Conservation (phyloP, 1,140 invertebrate species). For the Musca domestica region DNA sequence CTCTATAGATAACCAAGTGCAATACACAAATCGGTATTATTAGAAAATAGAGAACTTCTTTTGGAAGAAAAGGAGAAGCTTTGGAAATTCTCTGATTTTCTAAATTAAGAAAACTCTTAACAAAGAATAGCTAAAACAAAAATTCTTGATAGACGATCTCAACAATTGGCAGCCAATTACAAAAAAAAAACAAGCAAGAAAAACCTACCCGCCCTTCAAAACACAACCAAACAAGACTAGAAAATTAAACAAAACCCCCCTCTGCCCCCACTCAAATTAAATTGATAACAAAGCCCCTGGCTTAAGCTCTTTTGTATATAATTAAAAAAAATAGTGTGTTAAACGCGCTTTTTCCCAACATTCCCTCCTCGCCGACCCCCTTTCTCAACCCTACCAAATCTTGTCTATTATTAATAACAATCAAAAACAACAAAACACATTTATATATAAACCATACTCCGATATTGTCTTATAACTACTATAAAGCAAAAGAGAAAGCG, state of each 20-base stretch:
- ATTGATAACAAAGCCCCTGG: too few species aligned
- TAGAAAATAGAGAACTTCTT: slow-evolving; percentile 1
- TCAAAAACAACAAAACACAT: slow-evolving; percentile 6
- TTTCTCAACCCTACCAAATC: too few species aligned
- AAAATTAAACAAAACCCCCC: too few species aligned
- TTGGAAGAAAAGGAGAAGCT: background rate
- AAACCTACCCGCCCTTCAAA: slow-evolving; percentile 5
- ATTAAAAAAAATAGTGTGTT: too few species aligned
- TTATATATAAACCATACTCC: too few species aligned
- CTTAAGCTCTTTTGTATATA: too few species aligned
- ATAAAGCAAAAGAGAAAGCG: background rate
- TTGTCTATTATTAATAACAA: background rate
- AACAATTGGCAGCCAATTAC: slow-evolving; percentile 45
- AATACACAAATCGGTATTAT: slow-evolving; percentile 34
- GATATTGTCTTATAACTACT: background rate
- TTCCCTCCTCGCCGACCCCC: too few species aligned
- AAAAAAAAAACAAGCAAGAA: background rate
- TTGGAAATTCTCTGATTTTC: too few species aligned
- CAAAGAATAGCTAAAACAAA: slow-evolving; percentile 9
- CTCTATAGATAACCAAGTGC: slow-evolving; percentile 40
- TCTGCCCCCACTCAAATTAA: too few species aligned
- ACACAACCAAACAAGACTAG: too few species aligned
- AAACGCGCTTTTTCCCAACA: too few species aligned
- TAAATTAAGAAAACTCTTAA: background rate
- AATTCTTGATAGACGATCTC: slow-evolving; percentile 40